Evolutionary conservation across 2,888 invertebrate genomes (phyloP).

Genomic region (Platycnemis pennipes): DNA sequence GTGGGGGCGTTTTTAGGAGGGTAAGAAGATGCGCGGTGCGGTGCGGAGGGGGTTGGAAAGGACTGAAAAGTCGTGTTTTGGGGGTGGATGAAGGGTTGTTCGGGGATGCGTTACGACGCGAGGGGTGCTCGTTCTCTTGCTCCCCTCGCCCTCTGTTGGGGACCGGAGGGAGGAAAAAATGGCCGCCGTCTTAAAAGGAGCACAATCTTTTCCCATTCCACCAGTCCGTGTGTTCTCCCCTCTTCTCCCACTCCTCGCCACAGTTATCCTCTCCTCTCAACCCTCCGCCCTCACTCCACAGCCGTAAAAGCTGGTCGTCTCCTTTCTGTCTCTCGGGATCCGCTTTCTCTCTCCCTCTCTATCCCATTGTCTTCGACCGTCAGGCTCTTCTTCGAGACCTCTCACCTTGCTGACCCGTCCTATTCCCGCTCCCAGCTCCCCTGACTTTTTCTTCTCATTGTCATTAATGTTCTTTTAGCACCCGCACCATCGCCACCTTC

Average conservation of each 20-base stretch:
- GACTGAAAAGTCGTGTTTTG: background rate
- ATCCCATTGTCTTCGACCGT: background rate
- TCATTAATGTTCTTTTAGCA: too few species aligned
- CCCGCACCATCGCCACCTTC: too few species aligned
- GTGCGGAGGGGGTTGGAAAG: background rate
- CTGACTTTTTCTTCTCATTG: background rate
- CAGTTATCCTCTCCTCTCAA: background rate
- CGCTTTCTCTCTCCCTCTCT: background rate
- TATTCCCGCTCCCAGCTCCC: background rate
- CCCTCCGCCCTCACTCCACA: background rate
- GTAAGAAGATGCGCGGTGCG: background rate
- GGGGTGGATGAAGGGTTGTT: conserved; percentile 36
- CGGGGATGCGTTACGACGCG: conserved; percentile 18
- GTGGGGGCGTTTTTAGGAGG: background rate
- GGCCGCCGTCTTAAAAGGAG: background rate
- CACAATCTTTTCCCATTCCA: background rate
- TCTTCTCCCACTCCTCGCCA: background rate
- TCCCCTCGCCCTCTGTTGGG: background rate
- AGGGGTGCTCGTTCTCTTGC: background rate
- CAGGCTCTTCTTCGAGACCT: background rate
- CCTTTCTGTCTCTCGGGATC: background rate
- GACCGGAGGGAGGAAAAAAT: background rate
- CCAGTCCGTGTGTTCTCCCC: background rate
- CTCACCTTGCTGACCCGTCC: background rate
- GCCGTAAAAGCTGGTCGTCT: conserved; percentile 37